These are phyloP conservation scores for Nothobranchius kuhntae DNA, from an alignment of 2,113 vertebrate genomes.

Conservation along the genomic window DNA sequence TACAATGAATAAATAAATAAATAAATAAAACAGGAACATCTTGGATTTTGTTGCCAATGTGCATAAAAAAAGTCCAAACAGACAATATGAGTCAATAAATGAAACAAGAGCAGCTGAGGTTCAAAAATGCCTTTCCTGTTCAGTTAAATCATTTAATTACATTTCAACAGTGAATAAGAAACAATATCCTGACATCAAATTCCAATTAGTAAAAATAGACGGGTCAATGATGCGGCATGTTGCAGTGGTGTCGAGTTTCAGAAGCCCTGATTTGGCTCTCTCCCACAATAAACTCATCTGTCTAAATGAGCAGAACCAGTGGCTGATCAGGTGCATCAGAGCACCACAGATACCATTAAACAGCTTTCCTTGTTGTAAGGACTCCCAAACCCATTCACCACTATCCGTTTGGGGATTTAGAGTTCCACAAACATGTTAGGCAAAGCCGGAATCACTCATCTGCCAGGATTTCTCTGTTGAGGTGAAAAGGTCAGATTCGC, in stretches of 20 bases:
- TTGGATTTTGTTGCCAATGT: no score
- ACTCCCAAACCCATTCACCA: slow-evolving; percentile 52
- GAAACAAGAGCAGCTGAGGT: no score
- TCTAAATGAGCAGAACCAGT: slow-evolving; percentile 27
- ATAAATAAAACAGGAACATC: no score
- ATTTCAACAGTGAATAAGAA: background rate
- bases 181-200: slow-evolving; percentile 11
- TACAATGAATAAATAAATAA: background rate
- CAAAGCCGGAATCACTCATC: slow-evolving; percentile 42
- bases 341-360: slow-evolving; percentile 50
- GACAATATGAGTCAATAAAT: no score
- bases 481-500: slow-evolving; percentile 57
- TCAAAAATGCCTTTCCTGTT: background rate
- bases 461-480: slow-evolving; percentile 35
- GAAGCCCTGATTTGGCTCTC: slow-evolving; percentile 27
- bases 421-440: slow-evolving; percentile 36
- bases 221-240: slow-evolving; percentile 19
- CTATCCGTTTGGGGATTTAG: slow-evolving; percentile 36
- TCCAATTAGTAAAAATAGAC: slow-evolving; percentile 22
- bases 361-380: slow-evolving; percentile 19
- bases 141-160: background rate
- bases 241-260: slow-evolving; percentile 41
- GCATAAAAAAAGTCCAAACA: no score
- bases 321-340: slow-evolving; percentile 62
- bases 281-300: slow-evolving; percentile 39